Base-by-base conservation (phyloP, 92 coral and sea anemone species). In the Porites evermanni region DNA sequence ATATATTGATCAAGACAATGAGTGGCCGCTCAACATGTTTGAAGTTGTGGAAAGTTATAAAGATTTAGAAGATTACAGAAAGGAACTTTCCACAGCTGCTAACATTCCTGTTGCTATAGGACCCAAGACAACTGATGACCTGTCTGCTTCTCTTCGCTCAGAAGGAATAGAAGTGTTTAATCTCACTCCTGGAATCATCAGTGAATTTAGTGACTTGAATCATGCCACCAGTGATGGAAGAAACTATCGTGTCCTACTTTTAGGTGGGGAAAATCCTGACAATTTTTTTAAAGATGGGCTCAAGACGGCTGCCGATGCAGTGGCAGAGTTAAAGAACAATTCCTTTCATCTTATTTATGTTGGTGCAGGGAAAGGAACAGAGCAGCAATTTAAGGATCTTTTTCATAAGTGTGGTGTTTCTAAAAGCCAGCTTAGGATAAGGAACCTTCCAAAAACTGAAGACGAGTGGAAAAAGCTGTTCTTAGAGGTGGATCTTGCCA, bases 171-270 rank as follows among this genome's bases (percentile, higher is more conserved):
- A 19, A 19, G 79, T 53, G 53, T 19, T 53, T 23, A 3, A 13
- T 18, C 64, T 74, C 7, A 53, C 64, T 10, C 79, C 79, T n/a
- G 79, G 79, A n/a, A 19, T 74, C 4, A 19, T 74, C 64, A 53
- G 79, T 14, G 79, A 74, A 5, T 74, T 74, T 1, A 20, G 29
- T n/a, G n/a, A 74, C 59, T 4, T 52, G 11, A 74, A 0, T 12
- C 78, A 53, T 7, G 63, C 64, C 2, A 11, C 44, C 23, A 8
- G 20, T 3, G 63, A 52, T 52, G 79, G 79, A n/a, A 8, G 79
- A 20, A 74, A 74, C 6, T 74, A 1, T 12, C 79, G 79, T 54
- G 44, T 74, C 0, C 14, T 74, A 2, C 11, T 74, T n/a, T 0
- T 53, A 0, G 44, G 64, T 20, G 79, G 44, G 1, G n/a, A 74